Evolutionary conservation across 2,113 vertebrate genomes (phyloP), one percentile per base, ranked within the genome.

Genomic region (Brienomyrus longianalis): DNA sequence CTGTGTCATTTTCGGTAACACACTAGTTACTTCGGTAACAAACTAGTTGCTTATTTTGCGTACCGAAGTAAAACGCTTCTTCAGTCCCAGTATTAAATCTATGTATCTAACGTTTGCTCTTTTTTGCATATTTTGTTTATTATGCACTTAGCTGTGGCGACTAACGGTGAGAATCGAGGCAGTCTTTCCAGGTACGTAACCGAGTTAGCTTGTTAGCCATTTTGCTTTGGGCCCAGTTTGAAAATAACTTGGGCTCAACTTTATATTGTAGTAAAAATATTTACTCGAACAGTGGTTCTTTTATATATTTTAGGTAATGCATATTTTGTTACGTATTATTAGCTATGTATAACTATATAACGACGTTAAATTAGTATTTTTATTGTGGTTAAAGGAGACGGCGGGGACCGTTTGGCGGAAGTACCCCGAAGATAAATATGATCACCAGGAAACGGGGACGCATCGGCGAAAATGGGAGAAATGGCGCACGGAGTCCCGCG

Each of bases 391-490:
- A 11, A 21, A 88, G 31, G 85, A 13, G 23, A 19, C 27, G n/a
- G 5, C 50, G 47, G 66, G 47, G 51, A 47, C 56, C 47, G 43
- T 89, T 39, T 31, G 52, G 23, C 54, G 19, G 87, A 59, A 66
- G 45, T 70, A 15, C 43, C 39, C 43, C 54, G 87, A 89, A 31
- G 74, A 80, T 10, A 19, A 91, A n/a, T 83, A 96, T 96, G 96
- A 96, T 96, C 83, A 96, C 96, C 88, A 95, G 96, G 88, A 96
- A 95, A 93, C 95, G 94, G 93, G 93, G 93, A 84, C 94, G 92
- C 17, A 5, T 27, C 1, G 5, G 83, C 31, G 91, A 74, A 89
- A 91, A n/a, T 7, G 13, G 27, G 54, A 27, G 56, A 7, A 17
- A 39, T 6, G 91, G 94, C 1, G 21, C 90, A 45, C 35, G 89